Base-by-base conservation (phyloP, 2,888 invertebrate species). In the Ormyrus thymus region DNA sequence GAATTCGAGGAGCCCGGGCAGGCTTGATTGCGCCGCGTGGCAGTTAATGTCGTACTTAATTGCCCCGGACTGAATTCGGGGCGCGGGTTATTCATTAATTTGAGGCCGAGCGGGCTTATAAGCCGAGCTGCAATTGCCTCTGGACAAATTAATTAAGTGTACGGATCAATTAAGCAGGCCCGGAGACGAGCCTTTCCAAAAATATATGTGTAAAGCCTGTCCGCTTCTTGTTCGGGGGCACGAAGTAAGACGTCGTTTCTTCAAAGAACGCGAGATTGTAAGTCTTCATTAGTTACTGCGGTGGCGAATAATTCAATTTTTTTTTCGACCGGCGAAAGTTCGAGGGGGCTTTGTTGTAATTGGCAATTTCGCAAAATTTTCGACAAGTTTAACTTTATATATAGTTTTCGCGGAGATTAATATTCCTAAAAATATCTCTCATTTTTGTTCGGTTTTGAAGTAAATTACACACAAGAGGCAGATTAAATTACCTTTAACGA, bases 31-130 rank as follows among this genome's bases (percentile, higher is more conserved):
- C 70, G 46, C 4, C 50, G 56, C 9, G 50, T 73, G 64, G 73
- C 43, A 73, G 76, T 80, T 80, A 80, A 80, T 76, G 76, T 76
- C 80, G 59, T 46, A 73, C 72, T 76, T 80, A 80, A 80, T 80
- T 80, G 80, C 76, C 53, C 51, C 15, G 76, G 58, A 71, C 70
- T 48, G 71, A 48, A 74, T 70, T 75, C 74, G 58, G 3, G 51
- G 43, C 50, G 59, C 43, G 58, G 61, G 11, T 48, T 62, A 62
- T 78, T 73, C 78, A 62, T 78, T 78, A 78, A 68, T 68, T 78
- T 73, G n/a, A 65, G 64, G 59, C 51, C 45, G 65, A 9, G n/a
- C 53, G 53, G 7, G 15, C 59, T 2, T 29, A 29, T 29, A 29
- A 29, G 4, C 29, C 29, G 15, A 6, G 43, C 45, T 43, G 53